phyloP scores from a whole-genome alignment of 2,888 invertebrate species.

The Caenorhabditis macrosperma region DNA sequence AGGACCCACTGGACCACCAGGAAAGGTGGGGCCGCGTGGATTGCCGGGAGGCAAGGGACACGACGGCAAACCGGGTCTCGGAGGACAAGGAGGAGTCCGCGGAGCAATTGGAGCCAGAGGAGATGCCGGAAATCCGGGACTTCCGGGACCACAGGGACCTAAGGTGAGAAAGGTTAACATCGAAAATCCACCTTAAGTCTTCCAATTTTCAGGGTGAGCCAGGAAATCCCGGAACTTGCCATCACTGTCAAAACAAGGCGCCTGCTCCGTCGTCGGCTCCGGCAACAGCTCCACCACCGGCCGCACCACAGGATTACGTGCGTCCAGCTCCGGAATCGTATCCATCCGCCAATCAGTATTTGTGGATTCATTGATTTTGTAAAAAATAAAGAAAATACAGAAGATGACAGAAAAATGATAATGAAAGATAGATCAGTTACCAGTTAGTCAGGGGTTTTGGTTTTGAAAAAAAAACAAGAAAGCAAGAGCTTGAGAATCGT shows the following conservation, averaged over 20 bases:
- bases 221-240: slow-evolving; percentile 68
- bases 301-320: slow-evolving; percentile 33
- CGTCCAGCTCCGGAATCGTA: slow-evolving; percentile 38
- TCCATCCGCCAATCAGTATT: slow-evolving; percentile 49
- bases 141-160: slow-evolving; percentile 75
- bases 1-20: slow-evolving; percentile 72
- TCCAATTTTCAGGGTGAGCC: slow-evolving; percentile 62
- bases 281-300: slow-evolving; percentile 16
- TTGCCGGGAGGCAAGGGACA: slow-evolving; percentile 71
- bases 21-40: slow-evolving; percentile 72
- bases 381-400: too few relatives aligned
- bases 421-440: too few relatives aligned
- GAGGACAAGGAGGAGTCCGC: slow-evolving; percentile 70
- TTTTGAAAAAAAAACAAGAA: neutral
- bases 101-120: slow-evolving; percentile 73
- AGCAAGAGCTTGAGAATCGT: too few relatives aligned
- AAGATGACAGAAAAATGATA: too few relatives aligned
- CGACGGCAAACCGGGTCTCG: slow-evolving; percentile 71
- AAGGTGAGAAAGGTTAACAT: slow-evolving; percentile 32
- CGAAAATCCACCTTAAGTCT: neutral
- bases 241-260: slow-evolving; percentile 60
- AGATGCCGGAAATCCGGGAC: slow-evolving; percentile 73
- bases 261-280: slow-evolving; percentile 27
- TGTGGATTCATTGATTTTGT: slow-evolving; percentile 60
- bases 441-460: neutral